phyloP scores from a whole-genome alignment of 37 sponge, comb jelly and placozoan genomes.

The Beroe ovata region DNA sequence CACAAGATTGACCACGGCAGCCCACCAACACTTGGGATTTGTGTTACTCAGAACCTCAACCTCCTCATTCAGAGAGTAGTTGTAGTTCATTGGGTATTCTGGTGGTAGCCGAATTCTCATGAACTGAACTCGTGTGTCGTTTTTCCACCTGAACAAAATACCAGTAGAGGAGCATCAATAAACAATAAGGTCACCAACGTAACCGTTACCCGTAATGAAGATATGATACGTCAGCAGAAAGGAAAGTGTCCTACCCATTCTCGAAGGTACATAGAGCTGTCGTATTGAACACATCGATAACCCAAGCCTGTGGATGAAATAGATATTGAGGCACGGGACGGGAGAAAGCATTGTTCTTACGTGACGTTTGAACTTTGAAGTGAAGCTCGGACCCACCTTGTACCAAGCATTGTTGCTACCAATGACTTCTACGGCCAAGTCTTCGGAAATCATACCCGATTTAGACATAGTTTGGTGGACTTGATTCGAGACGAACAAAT shows the following conservation, averaged over 20 bases:
- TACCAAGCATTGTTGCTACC: constrained; percentile 54
- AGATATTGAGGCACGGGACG: no score
- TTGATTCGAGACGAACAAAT: not conserved
- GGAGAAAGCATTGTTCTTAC: no score
- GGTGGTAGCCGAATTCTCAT: constrained; percentile 22
- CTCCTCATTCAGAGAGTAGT: constrained; percentile 19
- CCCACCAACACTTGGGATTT: constrained; percentile 41
- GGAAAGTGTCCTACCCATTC: not conserved
- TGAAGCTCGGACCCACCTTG: constrained; percentile 1
- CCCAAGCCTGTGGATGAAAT: constrained; percentile 56
- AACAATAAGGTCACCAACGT: not conserved
- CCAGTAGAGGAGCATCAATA: not conserved
- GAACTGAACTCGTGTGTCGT: not conserved
- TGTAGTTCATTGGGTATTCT: constrained; percentile 2
- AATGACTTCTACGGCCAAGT: constrained; percentile 37
- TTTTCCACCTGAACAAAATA: constrained; percentile 47
- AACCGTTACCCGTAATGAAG: no score
- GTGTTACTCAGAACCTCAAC: constrained; percentile 23
- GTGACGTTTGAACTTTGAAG: not conserved
- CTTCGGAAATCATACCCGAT: constrained; percentile 21
- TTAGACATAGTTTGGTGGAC: not conserved
- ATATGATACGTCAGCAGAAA: no score
- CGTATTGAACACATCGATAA: constrained; percentile 39
- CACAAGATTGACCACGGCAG: constrained; percentile 3
- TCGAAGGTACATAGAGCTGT: constrained; percentile 39